A percentile compares a stretch with the other conserved stretches of the same genome.
These are phyloP conservation scores for Typhlichthys eigenmanni DNA, from an alignment of 2,797 vertebrate species.

Conservation along the genomic window DNA sequence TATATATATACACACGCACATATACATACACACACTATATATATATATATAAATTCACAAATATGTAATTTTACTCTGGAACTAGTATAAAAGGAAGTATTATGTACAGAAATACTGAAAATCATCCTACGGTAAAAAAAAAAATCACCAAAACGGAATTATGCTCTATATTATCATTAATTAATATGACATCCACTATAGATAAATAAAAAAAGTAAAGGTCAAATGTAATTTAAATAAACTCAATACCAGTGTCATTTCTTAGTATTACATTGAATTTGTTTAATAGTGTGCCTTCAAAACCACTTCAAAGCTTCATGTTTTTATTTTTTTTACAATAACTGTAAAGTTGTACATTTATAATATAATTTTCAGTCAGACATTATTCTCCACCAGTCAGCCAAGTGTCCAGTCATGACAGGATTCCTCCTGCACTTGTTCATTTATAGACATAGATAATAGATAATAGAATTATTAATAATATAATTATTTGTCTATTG, in stretches of 20 bases:
- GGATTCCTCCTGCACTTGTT: constrained; percentile 11
- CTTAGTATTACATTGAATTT: constrained; percentile 25
- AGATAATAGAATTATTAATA: constrained; percentile 18
- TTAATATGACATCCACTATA: constrained; percentile 1
- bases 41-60: too few species aligned
- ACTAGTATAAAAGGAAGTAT: too few species aligned
- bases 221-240: background rate
- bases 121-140: too few species aligned
- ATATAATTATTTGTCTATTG: constrained; percentile 18
- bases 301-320: constrained; percentile 17
- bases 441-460: constrained; percentile 44
- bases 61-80: too few species aligned
- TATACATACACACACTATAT: too few species aligned
- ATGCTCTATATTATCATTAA: constrained; percentile 19
- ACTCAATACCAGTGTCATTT: constrained; percentile 14
- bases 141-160: constrained; percentile 18
- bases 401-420: too few species aligned
- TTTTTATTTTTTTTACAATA: constrained; percentile 25
- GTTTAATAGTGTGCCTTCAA: constrained; percentile 20
- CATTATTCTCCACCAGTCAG: constrained; percentile 10
- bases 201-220: background rate
- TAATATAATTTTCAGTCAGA: constrained; percentile 13
- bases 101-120: too few species aligned
- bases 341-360: constrained; percentile 44
- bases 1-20: accelerated